Percentiles rank a stretch among this genome's conserved stretches.
Conservation (phyloP, 2,888 invertebrate species). For the Drosophila dives region DNA sequence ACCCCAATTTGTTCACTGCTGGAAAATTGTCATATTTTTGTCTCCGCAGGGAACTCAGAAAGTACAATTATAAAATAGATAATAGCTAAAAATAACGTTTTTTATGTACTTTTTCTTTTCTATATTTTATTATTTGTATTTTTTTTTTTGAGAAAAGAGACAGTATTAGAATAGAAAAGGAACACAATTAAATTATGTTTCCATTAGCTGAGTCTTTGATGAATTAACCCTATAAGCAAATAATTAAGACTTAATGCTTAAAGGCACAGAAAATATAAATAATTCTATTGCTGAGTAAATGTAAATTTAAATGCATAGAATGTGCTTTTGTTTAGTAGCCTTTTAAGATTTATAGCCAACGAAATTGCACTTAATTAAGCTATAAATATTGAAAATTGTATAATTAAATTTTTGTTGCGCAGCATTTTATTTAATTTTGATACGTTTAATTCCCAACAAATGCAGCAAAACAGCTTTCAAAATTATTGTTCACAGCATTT, state of each 20-base stretch:
- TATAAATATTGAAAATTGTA: neutral
- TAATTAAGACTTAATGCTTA: neutral
- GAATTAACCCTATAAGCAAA: neutral
- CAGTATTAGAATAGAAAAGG: neutral
- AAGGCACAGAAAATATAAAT: neutral
- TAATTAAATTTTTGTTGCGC: neutral
- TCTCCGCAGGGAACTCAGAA: neutral
- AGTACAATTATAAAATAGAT: neutral
- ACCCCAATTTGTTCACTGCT: neutral
- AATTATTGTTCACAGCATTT: constrained; percentile 7
- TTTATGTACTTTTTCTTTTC: neutral
- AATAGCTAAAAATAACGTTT: neutral
- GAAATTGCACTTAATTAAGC: neutral
- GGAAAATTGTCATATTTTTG: too few relatives aligned
- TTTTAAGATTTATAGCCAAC: neutral
- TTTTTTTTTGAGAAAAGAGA: neutral
- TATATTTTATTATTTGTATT: neutral
- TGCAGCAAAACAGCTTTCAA: constrained; percentile 1
- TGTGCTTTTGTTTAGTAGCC: neutral
- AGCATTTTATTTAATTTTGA: neutral
- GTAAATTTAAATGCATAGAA: neutral
- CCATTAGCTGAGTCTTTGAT: neutral
- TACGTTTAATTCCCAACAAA: neutral
- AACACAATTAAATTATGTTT: neutral
- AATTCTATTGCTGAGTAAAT: neutral